Conservation (phyloP, 1,140 invertebrate species). For the Mycetomoellerius zeteki region DNA sequence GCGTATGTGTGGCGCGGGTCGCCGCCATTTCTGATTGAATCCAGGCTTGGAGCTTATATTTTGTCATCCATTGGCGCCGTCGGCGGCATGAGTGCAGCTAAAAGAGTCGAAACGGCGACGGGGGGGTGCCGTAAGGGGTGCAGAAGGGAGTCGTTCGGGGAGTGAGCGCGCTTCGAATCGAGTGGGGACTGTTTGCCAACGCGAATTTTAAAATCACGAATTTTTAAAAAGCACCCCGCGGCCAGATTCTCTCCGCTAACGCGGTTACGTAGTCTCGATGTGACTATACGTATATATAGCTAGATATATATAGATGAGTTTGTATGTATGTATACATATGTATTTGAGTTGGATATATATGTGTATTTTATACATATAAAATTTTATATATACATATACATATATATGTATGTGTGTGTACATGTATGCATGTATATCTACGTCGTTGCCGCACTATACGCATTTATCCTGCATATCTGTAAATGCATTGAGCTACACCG, state of each 20-base stretch:
- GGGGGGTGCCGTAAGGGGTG: slow-evolving; percentile 68
- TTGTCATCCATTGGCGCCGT: slow-evolving; percentile 81
- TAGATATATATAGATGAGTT: neutral
- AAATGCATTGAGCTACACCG: slow-evolving; percentile 75
- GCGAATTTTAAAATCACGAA: slow-evolving; percentile 81
- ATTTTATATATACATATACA: slow-evolving; percentile 5
- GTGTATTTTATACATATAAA: slow-evolving; percentile 23
- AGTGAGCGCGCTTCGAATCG: slow-evolving; percentile 68
- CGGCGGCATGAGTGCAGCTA: slow-evolving; percentile 77
- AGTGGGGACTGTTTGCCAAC: slow-evolving; percentile 79
- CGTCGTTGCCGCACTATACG: slow-evolving; percentile 64
- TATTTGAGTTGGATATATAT: neutral
- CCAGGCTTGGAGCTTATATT: slow-evolving; percentile 81
- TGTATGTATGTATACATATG: slow-evolving; percentile 18
- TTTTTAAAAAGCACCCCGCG: slow-evolving; percentile 80
- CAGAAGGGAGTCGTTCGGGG: slow-evolving; percentile 58
- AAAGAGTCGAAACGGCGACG: slow-evolving; percentile 78
- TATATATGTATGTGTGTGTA: neutral
- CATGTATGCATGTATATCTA: neutral
- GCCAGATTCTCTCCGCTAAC: slow-evolving; percentile 79
- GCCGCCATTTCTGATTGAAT: slow-evolving; percentile 84
- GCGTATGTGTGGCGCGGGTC: slow-evolving; percentile 76
- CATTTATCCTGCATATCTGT: slow-evolving; percentile 77
- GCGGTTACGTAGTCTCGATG: slow-evolving; percentile 78
- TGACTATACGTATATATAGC: slow-evolving; percentile 57